phyloP scores from a whole-genome alignment of 2,888 invertebrate genomes.

The Plusia festucae region DNA sequence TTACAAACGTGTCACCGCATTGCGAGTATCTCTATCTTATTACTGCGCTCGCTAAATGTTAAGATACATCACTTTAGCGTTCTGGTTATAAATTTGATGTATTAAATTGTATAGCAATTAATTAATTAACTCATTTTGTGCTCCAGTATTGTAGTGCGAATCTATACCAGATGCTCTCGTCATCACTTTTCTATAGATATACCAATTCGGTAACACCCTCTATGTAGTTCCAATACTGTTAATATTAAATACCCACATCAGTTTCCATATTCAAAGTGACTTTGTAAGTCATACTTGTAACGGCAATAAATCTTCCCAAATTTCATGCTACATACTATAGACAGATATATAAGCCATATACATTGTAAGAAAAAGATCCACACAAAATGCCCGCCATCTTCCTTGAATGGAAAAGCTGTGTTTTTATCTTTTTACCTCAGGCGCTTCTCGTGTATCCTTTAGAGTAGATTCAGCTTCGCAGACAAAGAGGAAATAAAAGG shows the following conservation, averaged over 20 bases:
- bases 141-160: no score
- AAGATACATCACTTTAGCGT: no score
- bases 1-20: no score
- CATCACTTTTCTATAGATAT: no score
- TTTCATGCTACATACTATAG: background rate
- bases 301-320: constrained; percentile 1
- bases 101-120: no score
- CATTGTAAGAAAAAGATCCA: constrained; percentile 37
- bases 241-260: constrained; percentile 2
- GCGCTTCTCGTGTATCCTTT: constrained; percentile 32
- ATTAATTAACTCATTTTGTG: no score
- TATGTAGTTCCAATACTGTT: no score
- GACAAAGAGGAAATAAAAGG: constrained; percentile 25
- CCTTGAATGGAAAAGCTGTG: constrained; percentile 51
- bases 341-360: constrained; percentile 15
- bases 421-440: constrained; percentile 51
- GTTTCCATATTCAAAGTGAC: background rate
- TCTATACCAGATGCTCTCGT: no score
- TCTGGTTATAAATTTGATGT: no score
- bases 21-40: no score
- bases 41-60: no score
- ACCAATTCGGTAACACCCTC: no score
- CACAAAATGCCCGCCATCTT: constrained; percentile 30
- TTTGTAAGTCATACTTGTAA: background rate
- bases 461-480: constrained; percentile 22